These are phyloP conservation scores for Bovichtus diacanthus DNA, from an alignment of 2,797 vertebrate genomes.

Conservation along the genomic window DNA sequence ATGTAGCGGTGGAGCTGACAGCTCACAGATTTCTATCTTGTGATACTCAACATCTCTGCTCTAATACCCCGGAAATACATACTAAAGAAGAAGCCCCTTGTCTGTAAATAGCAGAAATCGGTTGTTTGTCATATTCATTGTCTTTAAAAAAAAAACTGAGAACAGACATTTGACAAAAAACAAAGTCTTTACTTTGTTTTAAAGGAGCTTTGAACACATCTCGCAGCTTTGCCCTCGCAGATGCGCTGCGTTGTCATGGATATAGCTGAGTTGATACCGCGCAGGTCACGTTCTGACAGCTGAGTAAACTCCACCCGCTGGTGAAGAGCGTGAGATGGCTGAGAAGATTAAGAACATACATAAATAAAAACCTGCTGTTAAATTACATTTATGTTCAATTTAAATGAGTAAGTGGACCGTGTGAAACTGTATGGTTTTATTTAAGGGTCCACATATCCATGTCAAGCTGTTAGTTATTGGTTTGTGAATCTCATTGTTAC, in stretches of 20 bases:
- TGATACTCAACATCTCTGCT: not conserved
- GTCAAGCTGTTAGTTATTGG: not conserved
- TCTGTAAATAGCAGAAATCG: not conserved
- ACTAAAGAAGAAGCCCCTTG: not conserved
- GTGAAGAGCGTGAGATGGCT: not conserved
- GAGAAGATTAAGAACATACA: not conserved
- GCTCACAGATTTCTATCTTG: constrained; percentile 34
- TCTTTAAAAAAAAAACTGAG: too few species aligned
- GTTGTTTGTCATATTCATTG: not conserved
- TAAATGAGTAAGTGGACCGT: not conserved
- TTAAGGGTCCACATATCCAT: too few species aligned
- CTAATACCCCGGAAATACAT: constrained; percentile 33
- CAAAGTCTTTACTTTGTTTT: not conserved
- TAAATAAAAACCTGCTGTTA: not conserved
- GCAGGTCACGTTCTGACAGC: not conserved
- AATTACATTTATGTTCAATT: not conserved
- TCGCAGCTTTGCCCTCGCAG: not conserved
- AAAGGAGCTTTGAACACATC: not conserved
- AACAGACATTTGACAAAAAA: not conserved
- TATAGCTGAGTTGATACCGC: not conserved
- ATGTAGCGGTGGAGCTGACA: too few species aligned
- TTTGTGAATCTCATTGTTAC: not conserved
- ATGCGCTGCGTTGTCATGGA: not conserved
- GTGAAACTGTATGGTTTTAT: not conserved
- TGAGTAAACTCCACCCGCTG: not conserved